A percentile compares a stretch with the other conserved stretches of the same genome.
Evolutionary conservation across 2,113 vertebrate species (phyloP).

Genomic region (Leptosomus discolor): DNA sequence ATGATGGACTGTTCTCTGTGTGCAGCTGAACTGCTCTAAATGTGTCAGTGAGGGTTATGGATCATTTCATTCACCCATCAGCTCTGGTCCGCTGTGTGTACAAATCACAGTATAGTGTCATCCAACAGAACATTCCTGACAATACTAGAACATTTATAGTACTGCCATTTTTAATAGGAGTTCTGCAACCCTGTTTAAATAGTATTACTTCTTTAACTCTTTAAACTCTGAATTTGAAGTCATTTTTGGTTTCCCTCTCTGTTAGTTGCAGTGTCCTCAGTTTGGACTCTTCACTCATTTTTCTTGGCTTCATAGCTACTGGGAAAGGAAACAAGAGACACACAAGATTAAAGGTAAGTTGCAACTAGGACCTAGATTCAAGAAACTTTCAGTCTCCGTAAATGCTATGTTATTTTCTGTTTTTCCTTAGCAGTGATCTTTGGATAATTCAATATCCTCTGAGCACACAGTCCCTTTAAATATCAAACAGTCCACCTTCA

Average conservation of each 20-base stretch:
- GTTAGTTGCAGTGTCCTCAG: not conserved
- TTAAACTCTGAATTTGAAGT: constrained; percentile 36
- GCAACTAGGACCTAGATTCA: not conserved
- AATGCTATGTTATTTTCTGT: not conserved
- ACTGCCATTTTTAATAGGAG: constrained; percentile 85
- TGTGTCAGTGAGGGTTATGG: constrained; percentile 86
- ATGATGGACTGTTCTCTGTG: constrained; percentile 89
- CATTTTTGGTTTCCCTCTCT: not conserved
- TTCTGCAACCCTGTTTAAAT: constrained; percentile 76
- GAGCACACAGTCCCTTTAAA: not conserved
- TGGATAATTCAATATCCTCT: not conserved
- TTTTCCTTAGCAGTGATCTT: not conserved
- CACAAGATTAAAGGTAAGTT: not conserved
- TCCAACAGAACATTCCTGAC: constrained; percentile 88
- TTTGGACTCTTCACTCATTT: not conserved
- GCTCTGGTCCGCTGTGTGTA: constrained; percentile 85
- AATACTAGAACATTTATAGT: constrained; percentile 87
- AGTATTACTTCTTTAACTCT: constrained; percentile 77
- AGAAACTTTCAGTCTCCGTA: not conserved
- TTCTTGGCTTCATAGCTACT: not conserved
- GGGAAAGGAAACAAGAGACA: not conserved
- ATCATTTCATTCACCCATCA: constrained; percentile 88
- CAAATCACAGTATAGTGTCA: constrained; percentile 85
- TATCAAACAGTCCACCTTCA: not conserved
- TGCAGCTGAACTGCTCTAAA: constrained; percentile 87